These are phyloP conservation scores for Lithophane ornitopus DNA, from an alignment of 2,888 invertebrate genomes.

Conservation along the genomic window DNA sequence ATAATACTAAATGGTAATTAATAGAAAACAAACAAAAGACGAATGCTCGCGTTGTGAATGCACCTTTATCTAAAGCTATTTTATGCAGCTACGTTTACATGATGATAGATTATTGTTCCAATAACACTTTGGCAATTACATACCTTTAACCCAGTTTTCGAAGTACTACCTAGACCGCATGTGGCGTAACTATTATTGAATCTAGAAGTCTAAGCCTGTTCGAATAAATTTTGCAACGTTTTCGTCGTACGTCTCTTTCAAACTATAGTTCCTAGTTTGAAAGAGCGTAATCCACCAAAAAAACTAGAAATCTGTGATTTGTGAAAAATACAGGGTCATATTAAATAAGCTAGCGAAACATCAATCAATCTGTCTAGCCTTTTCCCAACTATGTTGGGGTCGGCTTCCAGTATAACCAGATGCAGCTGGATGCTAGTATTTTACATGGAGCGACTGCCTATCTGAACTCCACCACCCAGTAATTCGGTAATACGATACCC, in stretches of 20 bases:
- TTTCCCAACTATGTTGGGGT: too few species aligned
- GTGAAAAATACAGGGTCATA: background rate
- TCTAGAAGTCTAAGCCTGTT: conserved; percentile 15
- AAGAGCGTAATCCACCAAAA: background rate
- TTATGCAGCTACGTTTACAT: background rate
- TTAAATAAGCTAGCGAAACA: too few species aligned
- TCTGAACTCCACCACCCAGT: too few species aligned
- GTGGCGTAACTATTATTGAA: conserved; percentile 34
- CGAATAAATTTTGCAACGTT: conserved; percentile 34
- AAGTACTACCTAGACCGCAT: background rate
- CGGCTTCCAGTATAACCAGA: too few species aligned
- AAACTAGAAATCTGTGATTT: background rate
- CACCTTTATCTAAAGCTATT: background rate
- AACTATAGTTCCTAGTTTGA: too few species aligned
- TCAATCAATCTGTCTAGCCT: too few species aligned
- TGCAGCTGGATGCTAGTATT: too few species aligned
- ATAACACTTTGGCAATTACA: conserved; percentile 16
- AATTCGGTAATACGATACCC: too few species aligned
- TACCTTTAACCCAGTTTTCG: conserved; percentile 32
- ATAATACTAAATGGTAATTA: too few species aligned
- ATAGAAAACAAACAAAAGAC: too few species aligned
- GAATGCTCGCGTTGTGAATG: background rate
- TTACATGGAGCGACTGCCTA: too few species aligned
- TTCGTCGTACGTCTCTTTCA: too few species aligned
- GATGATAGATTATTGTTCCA: conserved; percentile 16